Percentiles rank a stretch among this genome's conserved stretches.
These are phyloP conservation scores for Benthosema pterotum DNA, from an alignment of 2,797 vertebrate species.

Conservation along the genomic window DNA sequence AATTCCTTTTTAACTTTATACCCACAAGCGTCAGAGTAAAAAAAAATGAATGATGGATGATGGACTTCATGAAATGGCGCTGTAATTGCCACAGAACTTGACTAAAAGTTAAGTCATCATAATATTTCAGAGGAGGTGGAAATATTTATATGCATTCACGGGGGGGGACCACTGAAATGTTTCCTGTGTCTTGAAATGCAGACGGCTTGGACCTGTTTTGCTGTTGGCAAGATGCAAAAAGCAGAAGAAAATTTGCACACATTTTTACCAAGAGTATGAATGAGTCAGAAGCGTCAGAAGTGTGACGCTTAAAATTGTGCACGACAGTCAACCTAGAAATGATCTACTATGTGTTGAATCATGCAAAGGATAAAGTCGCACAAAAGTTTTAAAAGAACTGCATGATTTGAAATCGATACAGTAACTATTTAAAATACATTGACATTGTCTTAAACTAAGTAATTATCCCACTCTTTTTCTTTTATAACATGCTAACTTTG, in stretches of 20 bases:
- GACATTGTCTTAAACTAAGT: too few relatives aligned
- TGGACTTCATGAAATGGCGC: conserved; percentile 37
- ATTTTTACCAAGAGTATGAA: background rate
- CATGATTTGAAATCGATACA: too few relatives aligned
- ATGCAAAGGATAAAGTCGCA: background rate
- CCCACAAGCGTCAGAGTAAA: conserved; percentile 55
- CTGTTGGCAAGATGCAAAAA: background rate
- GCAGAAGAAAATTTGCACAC: background rate
- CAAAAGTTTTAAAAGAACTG: too few relatives aligned
- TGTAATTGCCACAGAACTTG: conserved; percentile 45
- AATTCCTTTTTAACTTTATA: conserved; percentile 46
- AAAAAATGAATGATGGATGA: conserved; percentile 49
- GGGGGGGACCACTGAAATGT: background rate
- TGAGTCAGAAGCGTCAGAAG: conserved; percentile 7
- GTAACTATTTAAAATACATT: too few relatives aligned
- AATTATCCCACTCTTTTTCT: too few relatives aligned
- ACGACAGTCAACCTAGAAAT: background rate
- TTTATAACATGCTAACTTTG: too few relatives aligned
- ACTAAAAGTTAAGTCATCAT: conserved; percentile 31
- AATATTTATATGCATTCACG: background rate
- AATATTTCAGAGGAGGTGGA: conserved; percentile 9
- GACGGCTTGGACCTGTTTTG: background rate
- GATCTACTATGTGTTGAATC: background rate
- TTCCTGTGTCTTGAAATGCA: background rate
- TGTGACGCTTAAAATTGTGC: background rate